These are phyloP conservation scores for Leptatherina wallacei DNA, from an alignment of 2,797 vertebrate genomes.

Conservation along the genomic window DNA sequence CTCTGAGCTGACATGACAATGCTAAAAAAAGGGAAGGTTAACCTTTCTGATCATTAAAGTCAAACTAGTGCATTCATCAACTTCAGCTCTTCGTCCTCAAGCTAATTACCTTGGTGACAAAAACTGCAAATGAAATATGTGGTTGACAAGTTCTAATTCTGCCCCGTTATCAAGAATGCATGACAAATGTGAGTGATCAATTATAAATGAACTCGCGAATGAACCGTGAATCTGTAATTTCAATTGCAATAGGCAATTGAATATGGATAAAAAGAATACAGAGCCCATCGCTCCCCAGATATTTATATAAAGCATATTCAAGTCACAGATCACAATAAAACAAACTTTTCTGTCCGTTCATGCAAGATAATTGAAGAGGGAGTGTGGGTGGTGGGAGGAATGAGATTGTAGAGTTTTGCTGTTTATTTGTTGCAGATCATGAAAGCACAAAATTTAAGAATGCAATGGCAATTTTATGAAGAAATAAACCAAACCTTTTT, in stretches of 20 bases:
- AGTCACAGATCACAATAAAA: slow-evolving; percentile 46
- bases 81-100: slow-evolving; percentile 22
- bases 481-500: slow-evolving; percentile 36
- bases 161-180: slow-evolving; percentile 71
- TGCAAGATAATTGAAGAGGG: slow-evolving; percentile 3
- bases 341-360: slow-evolving; percentile 20
- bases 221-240: slow-evolving; percentile 73
- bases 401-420: slow-evolving; percentile 4
- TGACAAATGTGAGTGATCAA: slow-evolving; percentile 67
- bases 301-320: slow-evolving; percentile 10
- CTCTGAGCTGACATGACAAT: slow-evolving; percentile 18
- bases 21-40: slow-evolving; percentile 16
- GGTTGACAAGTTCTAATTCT: slow-evolving; percentile 61
- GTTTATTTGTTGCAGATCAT: slow-evolving; percentile 11
- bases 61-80: slow-evolving; percentile 44
- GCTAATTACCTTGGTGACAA: slow-evolving; percentile 55
- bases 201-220: slow-evolving; percentile 69
- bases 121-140: slow-evolving; percentile 54
- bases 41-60: slow-evolving; percentile 43
- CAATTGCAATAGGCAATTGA: slow-evolving; percentile 64
- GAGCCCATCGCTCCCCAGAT: slow-evolving; percentile 33
- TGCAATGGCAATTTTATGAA: neutral
- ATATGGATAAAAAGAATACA: slow-evolving; percentile 58
- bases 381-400: slow-evolving; percentile 14
- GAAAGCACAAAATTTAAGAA: neutral